Evolutionary conservation across 53 echinoderm and acorn worm species (phyloP).

Genomic region (Luidia sarsii): DNA sequence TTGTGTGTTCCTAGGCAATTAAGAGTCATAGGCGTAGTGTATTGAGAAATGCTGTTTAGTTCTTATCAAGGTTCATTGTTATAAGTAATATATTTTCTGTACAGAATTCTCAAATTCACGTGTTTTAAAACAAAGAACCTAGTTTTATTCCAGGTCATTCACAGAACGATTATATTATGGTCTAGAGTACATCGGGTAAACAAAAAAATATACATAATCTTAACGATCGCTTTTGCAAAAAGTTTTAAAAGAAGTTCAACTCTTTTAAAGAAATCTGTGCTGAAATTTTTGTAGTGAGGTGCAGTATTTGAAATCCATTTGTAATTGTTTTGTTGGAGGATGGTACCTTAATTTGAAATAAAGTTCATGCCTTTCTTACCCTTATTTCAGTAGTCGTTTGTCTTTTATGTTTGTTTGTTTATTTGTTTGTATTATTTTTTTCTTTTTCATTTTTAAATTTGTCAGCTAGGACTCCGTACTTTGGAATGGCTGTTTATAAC

Average conservation of each 20-base stretch:
- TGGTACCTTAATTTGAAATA: constrained; percentile 7
- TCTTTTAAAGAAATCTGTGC: constrained; percentile 12
- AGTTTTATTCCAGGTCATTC: constrained; percentile 25
- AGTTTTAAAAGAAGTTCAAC: constrained; percentile 14
- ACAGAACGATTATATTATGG: constrained; percentile 29
- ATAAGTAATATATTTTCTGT: constrained; percentile 54
- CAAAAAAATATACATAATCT: constrained; percentile 12
- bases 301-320: constrained; percentile 39
- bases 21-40: constrained; percentile 10
- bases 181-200: constrained; percentile 45
- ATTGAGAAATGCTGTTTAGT: constrained; percentile 1
- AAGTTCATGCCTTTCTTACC: constrained; percentile 46
- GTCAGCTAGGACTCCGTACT: too few species aligned
- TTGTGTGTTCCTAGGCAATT: constrained; percentile 13
- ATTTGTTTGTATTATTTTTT: too few species aligned
- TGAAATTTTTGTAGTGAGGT: constrained; percentile 1
- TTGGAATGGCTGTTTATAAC: too few species aligned
- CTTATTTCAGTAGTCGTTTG: too few species aligned
- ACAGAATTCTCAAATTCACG: constrained; percentile 38
- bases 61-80: constrained; percentile 20
- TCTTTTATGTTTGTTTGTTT: too few species aligned
- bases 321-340: constrained; percentile 30
- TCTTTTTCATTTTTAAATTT: too few species aligned
- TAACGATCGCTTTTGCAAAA: not conserved
- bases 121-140: constrained; percentile 39